These are phyloP conservation scores for Knipowitschia caucasica DNA, from an alignment of 2,797 vertebrate genomes.

Conservation along the genomic window DNA sequence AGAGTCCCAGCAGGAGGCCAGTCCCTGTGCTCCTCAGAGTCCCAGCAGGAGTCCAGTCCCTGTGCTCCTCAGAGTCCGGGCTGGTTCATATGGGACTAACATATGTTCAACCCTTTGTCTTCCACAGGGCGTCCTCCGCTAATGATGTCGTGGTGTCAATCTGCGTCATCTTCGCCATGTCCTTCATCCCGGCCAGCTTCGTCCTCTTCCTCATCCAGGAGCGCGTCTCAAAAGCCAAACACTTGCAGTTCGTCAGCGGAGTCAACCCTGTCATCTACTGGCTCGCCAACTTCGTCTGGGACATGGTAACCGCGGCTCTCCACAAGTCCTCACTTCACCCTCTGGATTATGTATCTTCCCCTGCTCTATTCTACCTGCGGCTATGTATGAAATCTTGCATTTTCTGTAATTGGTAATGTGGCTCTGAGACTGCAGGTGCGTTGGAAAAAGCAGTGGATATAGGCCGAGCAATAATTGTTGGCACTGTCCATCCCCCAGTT, in stretches of 20 bases:
- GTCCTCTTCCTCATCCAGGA: constrained; percentile 98
- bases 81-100: no score
- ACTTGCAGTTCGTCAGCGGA: constrained; percentile 95
- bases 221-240: constrained; percentile 95
- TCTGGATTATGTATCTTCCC: constrained; percentile 2
- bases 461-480: constrained; percentile 52
- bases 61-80: no score
- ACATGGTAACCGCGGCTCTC: constrained; percentile 82
- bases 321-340: not conserved
- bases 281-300: constrained; percentile 95
- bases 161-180: constrained; percentile 99
- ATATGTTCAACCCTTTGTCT: not conserved
- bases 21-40: no score
- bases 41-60: no score
- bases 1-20: no score
- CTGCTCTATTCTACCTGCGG: constrained; percentile 27
- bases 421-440: constrained; percentile 20
- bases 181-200: constrained; percentile 97
- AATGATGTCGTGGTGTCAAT: constrained; percentile 96
- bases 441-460: constrained; percentile 41
- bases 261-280: constrained; percentile 94
- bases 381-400: constrained; percentile 19
- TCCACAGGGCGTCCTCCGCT: constrained; percentile 82
- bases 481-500: constrained; percentile 36
- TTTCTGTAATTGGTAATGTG: constrained; percentile 46